Evolutionary conservation across 2,797 vertebrate genomes (phyloP), one percentile per base, ranked within the genome.

Genomic region (Falco novaeseelandiae): DNA sequence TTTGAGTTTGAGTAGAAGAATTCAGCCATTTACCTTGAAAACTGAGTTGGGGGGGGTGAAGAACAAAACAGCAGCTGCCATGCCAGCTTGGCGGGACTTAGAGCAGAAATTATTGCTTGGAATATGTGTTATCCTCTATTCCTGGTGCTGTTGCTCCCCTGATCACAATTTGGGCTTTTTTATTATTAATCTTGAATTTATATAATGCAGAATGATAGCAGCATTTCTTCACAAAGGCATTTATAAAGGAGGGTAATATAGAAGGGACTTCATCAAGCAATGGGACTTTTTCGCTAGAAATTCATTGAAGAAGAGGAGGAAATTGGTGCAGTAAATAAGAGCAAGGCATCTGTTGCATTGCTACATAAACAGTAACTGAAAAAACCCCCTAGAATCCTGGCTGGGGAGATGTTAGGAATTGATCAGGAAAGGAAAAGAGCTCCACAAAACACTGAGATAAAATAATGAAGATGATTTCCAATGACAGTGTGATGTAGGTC

Each of bases 11-110:
- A 86, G 38, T 49, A 48, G 34, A 90, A 70, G 42, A 89, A 71
- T 86, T 80, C 34, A 62, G 18, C 26, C 10, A 10, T 85, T 86
- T 86, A 49, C 23, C 88, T 65, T 90, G 57, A 95, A 82, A 27
- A 10, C 19, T 77, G 30, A 7, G 8, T 2, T 10, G n/a, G 22
- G 17, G 22, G 17, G 18, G 42, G 42, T 44, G 10, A 77, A 66
- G 38, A 81, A 59, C 13, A 38, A n/a, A 87, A 14, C 30, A 61
- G 21, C 29, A 91, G 27, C 80, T 89, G 27, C 34, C 4, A 2
- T 63, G 14, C 74, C 74, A 58, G 15, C 58, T 85, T 93, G 57
- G 15, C 30, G 76, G n/a, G 44, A 40, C 13, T 71, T 74, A 10
- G 0, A 48, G 44, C 26, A 90, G 48, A 78, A 91, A 62, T 69